phyloP scores from a whole-genome alignment of 2,113 vertebrate species.

The Scomber colias region DNA sequence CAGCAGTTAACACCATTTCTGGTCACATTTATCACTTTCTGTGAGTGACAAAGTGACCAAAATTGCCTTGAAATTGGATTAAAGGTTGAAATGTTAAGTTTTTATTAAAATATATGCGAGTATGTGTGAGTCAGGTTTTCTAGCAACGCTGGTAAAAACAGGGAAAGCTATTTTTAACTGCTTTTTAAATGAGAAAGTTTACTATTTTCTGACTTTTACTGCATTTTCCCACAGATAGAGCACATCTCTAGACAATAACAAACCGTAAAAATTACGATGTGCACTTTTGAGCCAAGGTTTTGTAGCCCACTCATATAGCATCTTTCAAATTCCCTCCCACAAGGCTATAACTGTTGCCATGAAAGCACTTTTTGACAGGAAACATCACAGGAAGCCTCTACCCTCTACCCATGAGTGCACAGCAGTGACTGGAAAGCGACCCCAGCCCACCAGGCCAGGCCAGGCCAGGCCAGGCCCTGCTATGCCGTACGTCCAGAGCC shows the following conservation, averaged over 20 bases:
- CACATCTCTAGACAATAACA: conserved; percentile 25
- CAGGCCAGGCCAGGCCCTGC: not conserved
- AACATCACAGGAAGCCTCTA: conserved; percentile 72
- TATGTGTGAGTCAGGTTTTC: not conserved
- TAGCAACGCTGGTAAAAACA: not conserved
- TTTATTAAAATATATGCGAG: no score
- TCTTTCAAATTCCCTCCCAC: conserved; percentile 45
- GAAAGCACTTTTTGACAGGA: conserved; percentile 58
- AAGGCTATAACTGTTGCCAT: conserved; percentile 10
- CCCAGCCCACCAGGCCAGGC: conserved; percentile 17
- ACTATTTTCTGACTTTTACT: conserved; percentile 25
- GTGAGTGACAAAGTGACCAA: no score
- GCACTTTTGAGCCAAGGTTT: not conserved
- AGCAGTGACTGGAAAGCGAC: conserved; percentile 46
- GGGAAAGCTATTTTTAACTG: not conserved
- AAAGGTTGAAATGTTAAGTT: no score
- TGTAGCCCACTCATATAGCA: conserved; percentile 5
- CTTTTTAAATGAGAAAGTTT: not conserved
- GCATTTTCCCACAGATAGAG: conserved; percentile 32
- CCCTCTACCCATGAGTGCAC: conserved; percentile 61
- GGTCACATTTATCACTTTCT: no score
- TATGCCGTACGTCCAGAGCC: conserved; percentile 10
- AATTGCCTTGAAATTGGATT: no score
- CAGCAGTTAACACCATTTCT: no score
- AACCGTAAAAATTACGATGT: conserved; percentile 27